Evolutionary conservation across 2,888 invertebrate genomes (phyloP).

Genomic region (Phengaris alcon): DNA sequence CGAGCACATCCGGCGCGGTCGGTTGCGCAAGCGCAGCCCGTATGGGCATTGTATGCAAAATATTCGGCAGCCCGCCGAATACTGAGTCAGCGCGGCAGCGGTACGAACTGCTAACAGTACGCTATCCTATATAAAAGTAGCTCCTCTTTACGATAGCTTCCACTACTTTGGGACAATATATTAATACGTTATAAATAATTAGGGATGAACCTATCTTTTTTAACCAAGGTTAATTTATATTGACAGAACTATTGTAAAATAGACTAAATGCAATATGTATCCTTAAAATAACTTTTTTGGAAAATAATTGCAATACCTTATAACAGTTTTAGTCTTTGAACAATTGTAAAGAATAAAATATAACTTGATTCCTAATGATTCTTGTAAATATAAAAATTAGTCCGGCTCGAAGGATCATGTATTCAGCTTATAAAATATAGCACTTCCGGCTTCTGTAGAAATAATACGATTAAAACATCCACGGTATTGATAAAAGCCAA

Average conservation of each 20-base stretch:
- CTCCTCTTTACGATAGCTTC: not conserved
- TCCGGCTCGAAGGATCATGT: slow-evolving; percentile 31
- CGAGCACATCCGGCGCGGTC: slow-evolving; percentile 72
- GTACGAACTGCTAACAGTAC: slow-evolving; percentile 47
- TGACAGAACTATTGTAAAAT: no score
- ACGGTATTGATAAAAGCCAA: slow-evolving; percentile 16
- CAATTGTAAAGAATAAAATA: not conserved
- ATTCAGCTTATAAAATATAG: slow-evolving; percentile 34
- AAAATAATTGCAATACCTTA: not conserved
- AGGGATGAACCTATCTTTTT: no score
- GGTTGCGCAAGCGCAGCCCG: slow-evolving; percentile 64
- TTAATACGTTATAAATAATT: no score
- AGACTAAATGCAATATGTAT: no score
- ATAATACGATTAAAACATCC: slow-evolving; percentile 56
- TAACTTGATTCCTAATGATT: not conserved
- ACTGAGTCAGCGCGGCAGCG: slow-evolving; percentile 47
- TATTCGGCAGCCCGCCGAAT: slow-evolving; percentile 59
- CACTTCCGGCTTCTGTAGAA: slow-evolving; percentile 53
- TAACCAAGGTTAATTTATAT: no score
- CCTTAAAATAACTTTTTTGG: no score
- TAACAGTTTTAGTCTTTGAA: not conserved
- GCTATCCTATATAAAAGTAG: slow-evolving; percentile 33
- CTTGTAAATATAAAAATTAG: slow-evolving; percentile 28
- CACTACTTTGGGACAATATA: not conserved
- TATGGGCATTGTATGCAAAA: slow-evolving; percentile 78